Base-by-base conservation (phyloP, 2,113 vertebrate genomes). In the Meleagris gallopavo region DNA sequence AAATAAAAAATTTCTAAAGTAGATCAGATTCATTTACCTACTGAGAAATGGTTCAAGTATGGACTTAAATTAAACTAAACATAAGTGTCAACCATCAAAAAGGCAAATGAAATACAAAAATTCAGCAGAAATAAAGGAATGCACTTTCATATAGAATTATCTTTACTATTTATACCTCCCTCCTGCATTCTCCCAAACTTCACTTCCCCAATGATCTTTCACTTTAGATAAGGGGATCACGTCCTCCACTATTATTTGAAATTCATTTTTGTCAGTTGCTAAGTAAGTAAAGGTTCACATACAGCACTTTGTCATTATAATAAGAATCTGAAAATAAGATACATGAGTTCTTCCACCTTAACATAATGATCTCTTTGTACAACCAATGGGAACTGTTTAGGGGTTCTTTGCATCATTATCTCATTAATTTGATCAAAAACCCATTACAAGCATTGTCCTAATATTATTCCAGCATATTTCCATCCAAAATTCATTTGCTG, bases 141-240 rank as follows among this genome's bases (percentile, higher is more conserved):
- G 34, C 40, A 7, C 40, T 67, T 29, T 50, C 84, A 41, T 1
- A 52, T 1, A 43, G 84, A 38, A 71, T 71, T 70, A 7, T 13
- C 69, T 73, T 75, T 78, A 52, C 86, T 75, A 84, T 61, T 83
- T 75, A 73, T 90, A 54, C 36, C n/a, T 72, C 89, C 24, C 32
- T 34, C 16, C 36, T 13, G 29, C 32, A 43, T 25, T 30, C 1
- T 3, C 22, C 72, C 57, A 34, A 81, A 83, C n/a, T 78, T 72
- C 76, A 72, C 69, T 76, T 89, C 57, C 48, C 30, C 52, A 91
- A 10, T 41, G 46, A 64, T 41, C 22, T 78, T 83, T 86, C 57
- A 38, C 52, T 57, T 88, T 38, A 83, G 45, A 60, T 54, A 85
- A 91, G 25, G 22, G 29, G 32, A 85, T 66, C 4, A 38, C 90